Evolutionary conservation across 2,888 invertebrate genomes (phyloP).

Genomic region (Beris morrisii): DNA sequence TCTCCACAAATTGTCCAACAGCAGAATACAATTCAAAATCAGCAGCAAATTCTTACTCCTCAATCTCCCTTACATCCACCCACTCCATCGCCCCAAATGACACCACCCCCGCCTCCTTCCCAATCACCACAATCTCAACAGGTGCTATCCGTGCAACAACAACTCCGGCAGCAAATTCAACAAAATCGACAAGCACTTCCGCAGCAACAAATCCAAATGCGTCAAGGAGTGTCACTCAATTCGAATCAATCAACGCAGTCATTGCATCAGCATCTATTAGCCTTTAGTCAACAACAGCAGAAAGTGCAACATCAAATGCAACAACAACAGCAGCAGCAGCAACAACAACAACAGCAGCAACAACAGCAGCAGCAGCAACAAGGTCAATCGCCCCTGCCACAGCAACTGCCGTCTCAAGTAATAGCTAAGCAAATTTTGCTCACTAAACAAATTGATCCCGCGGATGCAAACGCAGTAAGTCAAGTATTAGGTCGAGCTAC

Average conservation of each 20-base stretch:
- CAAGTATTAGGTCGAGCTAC: conserved; percentile 48
- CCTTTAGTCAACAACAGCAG: conserved; percentile 45
- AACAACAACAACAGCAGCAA: conserved; percentile 36
- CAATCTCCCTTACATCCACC: conserved; percentile 29
- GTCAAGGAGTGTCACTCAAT: conserved; percentile 31
- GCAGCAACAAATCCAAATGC: conserved; percentile 39
- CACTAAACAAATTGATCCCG: conserved; percentile 53
- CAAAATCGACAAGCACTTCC: conserved; percentile 42
- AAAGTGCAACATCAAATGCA: conserved; percentile 40
- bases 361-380: conserved; percentile 38
- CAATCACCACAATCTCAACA: conserved; percentile 46
- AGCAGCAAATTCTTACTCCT: conserved; percentile 45
- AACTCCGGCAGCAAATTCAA: conserved; percentile 51
- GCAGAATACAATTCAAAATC: conserved; percentile 45
- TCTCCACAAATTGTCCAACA: conserved; percentile 51
- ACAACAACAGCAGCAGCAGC: conserved; percentile 31
- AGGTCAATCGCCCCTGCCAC: background rate
- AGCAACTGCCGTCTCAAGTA: conserved; percentile 38
- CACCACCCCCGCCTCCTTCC: conserved; percentile 52
- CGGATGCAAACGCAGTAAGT: conserved; percentile 54
- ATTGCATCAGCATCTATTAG: conserved; percentile 51
- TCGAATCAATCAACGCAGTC: conserved; percentile 42
- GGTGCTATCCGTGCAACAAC: conserved; percentile 45
- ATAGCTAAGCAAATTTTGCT: conserved; percentile 44
- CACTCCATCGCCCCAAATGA: conserved; percentile 53